phyloP scores from a whole-genome alignment of 2,797 vertebrate species.

The Propithecus deckenii region DNA sequence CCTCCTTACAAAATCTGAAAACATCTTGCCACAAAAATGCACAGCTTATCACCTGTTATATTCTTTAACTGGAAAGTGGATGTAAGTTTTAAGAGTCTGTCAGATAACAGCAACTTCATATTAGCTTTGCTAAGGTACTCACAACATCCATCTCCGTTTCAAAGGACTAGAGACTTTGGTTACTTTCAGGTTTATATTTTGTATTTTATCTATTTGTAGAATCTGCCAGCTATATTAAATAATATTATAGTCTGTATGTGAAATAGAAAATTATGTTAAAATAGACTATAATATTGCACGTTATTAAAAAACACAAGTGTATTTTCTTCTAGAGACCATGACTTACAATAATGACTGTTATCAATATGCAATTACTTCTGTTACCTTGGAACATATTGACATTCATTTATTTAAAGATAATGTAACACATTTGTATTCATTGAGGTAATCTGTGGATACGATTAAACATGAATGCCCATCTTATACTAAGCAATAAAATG shows the following conservation, averaged over 20 bases:
- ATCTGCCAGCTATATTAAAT: conserved; percentile 78
- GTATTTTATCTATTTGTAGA: conserved; percentile 78
- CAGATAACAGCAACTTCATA: conserved; percentile 76
- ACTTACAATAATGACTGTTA: conserved; percentile 85
- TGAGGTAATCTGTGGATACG: conserved; percentile 82
- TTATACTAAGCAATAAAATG: conserved; percentile 79
- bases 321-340: conserved; percentile 83
- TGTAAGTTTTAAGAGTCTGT: conserved; percentile 53
- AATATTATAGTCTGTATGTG: conserved; percentile 80
- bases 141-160: conserved; percentile 69
- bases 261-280: conserved; percentile 84
- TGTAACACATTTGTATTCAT: conserved; percentile 86
- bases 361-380: conserved; percentile 86
- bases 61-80: conserved; percentile 47
- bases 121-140: conserved; percentile 76
- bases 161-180: conserved; percentile 79
- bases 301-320: conserved; percentile 85
- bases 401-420: conserved; percentile 87
- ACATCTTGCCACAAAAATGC: conserved; percentile 55
- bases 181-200: conserved; percentile 80
- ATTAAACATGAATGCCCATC: conserved; percentile 84
- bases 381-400: conserved; percentile 85
- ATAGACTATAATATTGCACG: conserved; percentile 82
- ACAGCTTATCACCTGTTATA: conserved; percentile 66
- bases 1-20: conserved; percentile 62